These are phyloP conservation scores for Furnarius figulus DNA, from an alignment of 2,113 vertebrate species.

Conservation along the genomic window DNA sequence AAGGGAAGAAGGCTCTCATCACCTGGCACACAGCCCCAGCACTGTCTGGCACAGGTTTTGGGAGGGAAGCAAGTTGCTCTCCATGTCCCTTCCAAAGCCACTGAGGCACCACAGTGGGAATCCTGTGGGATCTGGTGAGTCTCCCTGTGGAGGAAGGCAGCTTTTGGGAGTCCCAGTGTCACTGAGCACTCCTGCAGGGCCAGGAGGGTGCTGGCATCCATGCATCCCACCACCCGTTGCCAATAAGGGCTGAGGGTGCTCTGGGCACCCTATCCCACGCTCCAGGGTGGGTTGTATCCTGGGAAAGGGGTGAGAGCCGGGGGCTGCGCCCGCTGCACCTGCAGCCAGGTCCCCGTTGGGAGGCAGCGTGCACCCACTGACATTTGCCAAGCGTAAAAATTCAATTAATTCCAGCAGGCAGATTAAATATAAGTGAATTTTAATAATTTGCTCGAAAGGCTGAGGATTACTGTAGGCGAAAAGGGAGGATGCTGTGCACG, in stretches of 20 bases:
- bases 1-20: background rate
- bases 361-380: slow-evolving; percentile 77
- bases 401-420: slow-evolving; percentile 90
- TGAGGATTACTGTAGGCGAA: slow-evolving; percentile 77
- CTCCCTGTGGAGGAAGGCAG: background rate
- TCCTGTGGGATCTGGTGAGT: background rate
- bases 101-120: rapidly evolving
- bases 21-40: rapidly evolving
- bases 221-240: background rate
- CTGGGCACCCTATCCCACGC: background rate
- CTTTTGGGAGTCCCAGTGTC: rapidly evolving
- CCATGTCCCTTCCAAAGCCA: background rate
- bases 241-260: rapidly evolving
- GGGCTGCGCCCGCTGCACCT: background rate
- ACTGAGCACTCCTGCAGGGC: background rate
- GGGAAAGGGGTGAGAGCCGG: rapidly evolving
- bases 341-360: slow-evolving; percentile 21
- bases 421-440: slow-evolving; percentile 90
- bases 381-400: slow-evolving; percentile 87
- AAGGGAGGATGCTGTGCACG: slow-evolving; percentile 36
- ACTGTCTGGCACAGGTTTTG: rapidly evolving
- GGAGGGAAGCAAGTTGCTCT: background rate
- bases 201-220: background rate
- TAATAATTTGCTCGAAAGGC: slow-evolving; percentile 86
- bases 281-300: background rate